A percentile compares a stretch with the other conserved stretches of the same genome.
Conservation (phyloP, 2,797 vertebrate species). For the Rhinogobio ventralis region DNA sequence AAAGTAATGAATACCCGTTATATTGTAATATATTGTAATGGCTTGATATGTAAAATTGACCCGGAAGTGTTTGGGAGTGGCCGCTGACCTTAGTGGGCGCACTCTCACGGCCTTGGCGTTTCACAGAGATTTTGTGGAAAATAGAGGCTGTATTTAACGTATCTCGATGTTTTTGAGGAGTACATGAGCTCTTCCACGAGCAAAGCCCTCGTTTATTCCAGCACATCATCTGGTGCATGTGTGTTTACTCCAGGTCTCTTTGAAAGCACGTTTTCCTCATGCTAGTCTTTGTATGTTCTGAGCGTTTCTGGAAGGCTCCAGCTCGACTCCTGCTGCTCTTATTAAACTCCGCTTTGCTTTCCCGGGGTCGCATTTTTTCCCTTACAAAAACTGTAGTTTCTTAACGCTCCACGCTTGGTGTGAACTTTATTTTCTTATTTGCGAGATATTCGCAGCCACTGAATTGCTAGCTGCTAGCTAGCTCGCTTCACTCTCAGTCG, state of each 20-base stretch:
- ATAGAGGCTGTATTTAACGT: neutral
- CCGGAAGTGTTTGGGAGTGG: conserved; percentile 51
- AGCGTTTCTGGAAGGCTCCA: conserved; percentile 9
- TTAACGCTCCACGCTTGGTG: neutral
- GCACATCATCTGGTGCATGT: neutral
- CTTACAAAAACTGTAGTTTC: neutral
- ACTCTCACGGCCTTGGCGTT: conserved; percentile 37
- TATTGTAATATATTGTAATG: neutral
- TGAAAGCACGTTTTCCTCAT: conserved; percentile 43
- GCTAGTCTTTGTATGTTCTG: conserved; percentile 37
- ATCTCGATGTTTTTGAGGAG: neutral
- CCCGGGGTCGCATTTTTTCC: neutral
- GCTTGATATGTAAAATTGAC: neutral
- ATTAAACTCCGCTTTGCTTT: conserved; percentile 20
- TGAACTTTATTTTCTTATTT: neutral
- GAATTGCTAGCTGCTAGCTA: conserved; percentile 48
- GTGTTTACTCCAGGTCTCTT: conserved; percentile 14
- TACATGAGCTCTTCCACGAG: neutral
- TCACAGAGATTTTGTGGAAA: conserved; percentile 20
- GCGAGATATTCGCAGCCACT: neutral
- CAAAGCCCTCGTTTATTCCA: conserved; percentile 15
- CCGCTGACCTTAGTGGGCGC: conserved; percentile 20
- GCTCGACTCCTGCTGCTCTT: neutral
- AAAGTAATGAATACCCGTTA: neutral
- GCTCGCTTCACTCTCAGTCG: conserved; percentile 38